A percentile compares a stretch with the other conserved stretches of the same genome.
phyloP scores from a whole-genome alignment of 2,888 invertebrate genomes.

The Drosophila subsilvestris region DNA sequence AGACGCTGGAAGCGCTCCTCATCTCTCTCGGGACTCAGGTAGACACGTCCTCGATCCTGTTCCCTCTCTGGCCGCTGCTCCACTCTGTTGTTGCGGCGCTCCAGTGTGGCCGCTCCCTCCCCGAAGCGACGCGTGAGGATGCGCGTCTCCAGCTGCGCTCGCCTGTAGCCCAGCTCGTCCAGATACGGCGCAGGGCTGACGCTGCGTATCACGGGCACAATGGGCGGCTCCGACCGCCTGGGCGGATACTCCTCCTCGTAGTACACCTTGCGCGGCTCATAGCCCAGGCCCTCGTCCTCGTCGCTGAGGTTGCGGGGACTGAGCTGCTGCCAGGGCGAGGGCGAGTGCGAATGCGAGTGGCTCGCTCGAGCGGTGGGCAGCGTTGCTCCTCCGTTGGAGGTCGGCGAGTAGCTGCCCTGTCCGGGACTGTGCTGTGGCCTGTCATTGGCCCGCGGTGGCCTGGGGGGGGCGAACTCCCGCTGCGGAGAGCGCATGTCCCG shows the following conservation, averaged over 20 bases:
- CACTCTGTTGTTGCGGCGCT: constrained; percentile 80
- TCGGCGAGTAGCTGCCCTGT: constrained; percentile 53
- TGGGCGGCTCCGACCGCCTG: constrained; percentile 85
- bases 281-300: constrained; percentile 92
- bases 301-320: constrained; percentile 86
- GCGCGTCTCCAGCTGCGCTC: constrained; percentile 90
- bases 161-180: constrained; percentile 87
- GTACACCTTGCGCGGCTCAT: constrained; percentile 86
- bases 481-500: constrained; percentile 65
- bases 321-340: constrained; percentile 82
- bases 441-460: constrained; percentile 56
- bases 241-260: constrained; percentile 82
- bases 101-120: constrained; percentile 75
- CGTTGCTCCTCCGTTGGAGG: constrained; percentile 48
- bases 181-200: constrained; percentile 85
- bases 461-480: constrained; percentile 52
- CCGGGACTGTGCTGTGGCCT: constrained; percentile 61
- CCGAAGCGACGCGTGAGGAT: constrained; percentile 87
- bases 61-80: constrained; percentile 43
- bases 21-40: constrained; percentile 18
- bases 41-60: constrained; percentile 5
- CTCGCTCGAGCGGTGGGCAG: constrained; percentile 74
- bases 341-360: constrained; percentile 73
- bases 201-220: constrained; percentile 87
- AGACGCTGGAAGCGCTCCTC: constrained; percentile 68